These are phyloP conservation scores for Nycticebus coucang DNA, from an alignment of 2,113 vertebrate genomes.

Conservation along the genomic window DNA sequence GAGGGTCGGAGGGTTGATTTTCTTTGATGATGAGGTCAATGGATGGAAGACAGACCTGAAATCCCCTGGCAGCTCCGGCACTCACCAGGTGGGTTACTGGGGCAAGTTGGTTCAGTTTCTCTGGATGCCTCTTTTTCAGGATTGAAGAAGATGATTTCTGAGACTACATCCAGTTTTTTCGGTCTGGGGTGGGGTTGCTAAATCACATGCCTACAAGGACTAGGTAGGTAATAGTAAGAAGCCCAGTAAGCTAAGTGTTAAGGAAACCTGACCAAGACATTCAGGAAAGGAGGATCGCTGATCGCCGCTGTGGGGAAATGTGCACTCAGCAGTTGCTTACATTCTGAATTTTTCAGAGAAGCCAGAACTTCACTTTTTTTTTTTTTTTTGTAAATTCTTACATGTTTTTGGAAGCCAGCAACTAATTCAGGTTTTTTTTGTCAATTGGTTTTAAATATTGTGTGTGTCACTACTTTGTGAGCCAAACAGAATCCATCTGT, in stretches of 20 bases:
- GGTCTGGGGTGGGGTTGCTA: not conserved
- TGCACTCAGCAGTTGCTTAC: not conserved
- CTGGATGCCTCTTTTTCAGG: not conserved
- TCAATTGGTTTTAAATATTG: not conserved
- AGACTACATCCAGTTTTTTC: not conserved
- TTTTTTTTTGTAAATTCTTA: conserved; percentile 12
- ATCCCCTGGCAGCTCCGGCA: not conserved
- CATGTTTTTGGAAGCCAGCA: not conserved
- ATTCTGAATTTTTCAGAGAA: not conserved
- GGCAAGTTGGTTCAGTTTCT: not conserved
- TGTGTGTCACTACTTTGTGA: not conserved
- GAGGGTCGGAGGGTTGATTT: not conserved
- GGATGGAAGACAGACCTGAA: not conserved
- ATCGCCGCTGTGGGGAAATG: not conserved
- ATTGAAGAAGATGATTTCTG: not conserved
- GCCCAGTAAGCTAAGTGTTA: not conserved
- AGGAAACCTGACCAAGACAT: not conserved
- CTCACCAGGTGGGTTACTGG: not conserved
- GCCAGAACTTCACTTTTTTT: not conserved
- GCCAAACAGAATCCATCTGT: not conserved
- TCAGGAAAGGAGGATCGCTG: not conserved
- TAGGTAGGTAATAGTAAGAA: not conserved
- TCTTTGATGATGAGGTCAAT: not conserved
- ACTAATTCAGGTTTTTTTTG: not conserved
- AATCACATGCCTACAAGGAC: conserved; percentile 9